Evolutionary conservation across 1,140 invertebrate species (phyloP).

Genomic region (Lepidurus couesii): DNA sequence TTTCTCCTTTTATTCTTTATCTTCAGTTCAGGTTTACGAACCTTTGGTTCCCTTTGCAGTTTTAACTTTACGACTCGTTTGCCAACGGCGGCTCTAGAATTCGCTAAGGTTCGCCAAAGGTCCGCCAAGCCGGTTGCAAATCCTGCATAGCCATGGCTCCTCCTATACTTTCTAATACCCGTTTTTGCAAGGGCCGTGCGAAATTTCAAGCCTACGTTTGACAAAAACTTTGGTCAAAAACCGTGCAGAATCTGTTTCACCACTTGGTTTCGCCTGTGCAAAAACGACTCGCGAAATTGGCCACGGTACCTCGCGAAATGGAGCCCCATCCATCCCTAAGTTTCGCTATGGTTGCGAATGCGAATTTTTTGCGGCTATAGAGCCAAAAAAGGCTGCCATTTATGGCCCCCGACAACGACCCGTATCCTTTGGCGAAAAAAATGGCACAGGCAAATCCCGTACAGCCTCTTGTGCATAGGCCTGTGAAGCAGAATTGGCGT

Average conservation of each 20-base stretch:
- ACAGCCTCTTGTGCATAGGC: neutral
- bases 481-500: neutral
- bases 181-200: neutral
- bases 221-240: neutral
- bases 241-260: neutral
- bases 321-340: neutral
- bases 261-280: neutral
- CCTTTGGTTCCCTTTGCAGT: no score
- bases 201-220: neutral
- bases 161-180: neutral
- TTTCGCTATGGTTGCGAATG: constrained; percentile 4
- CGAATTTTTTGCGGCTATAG: neutral
- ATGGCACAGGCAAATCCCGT: neutral
- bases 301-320: neutral
- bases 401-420: neutral
- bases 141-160: neutral
- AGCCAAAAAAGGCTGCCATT: neutral
- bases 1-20: no score
- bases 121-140: neutral
- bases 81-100: neutral
- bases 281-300: neutral
- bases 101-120: neutral
- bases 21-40: no score
- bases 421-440: neutral
- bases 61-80: neutral